Conservation (phyloP, 2,113 vertebrate genomes). For the Syngnathus floridae region DNA sequence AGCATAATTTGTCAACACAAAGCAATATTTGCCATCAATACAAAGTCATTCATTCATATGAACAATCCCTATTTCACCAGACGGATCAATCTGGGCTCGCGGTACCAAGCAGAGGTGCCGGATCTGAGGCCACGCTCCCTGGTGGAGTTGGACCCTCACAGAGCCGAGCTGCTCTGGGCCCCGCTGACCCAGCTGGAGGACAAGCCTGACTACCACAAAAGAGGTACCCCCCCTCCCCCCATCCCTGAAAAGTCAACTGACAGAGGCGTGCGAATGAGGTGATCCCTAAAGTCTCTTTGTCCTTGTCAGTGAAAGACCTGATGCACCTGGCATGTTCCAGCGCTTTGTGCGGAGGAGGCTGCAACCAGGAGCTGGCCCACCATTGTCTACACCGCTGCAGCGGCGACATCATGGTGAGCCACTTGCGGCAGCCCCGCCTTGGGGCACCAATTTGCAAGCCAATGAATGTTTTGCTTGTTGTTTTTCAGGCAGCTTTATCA, state of each 20-base stretch:
- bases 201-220: constrained; percentile 71
- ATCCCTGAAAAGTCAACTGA: not conserved
- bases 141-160: constrained; percentile 78
- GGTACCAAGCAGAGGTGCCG: constrained; percentile 94
- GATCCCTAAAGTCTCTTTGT: not conserved
- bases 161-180: constrained; percentile 85
- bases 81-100: constrained; percentile 90
- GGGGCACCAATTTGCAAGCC: no score
- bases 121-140: constrained; percentile 74
- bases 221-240: constrained; percentile 63
- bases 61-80: constrained; percentile 57
- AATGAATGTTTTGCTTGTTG: constrained; percentile 7
- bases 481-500: constrained; percentile 78
- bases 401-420: constrained; percentile 90
- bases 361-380: constrained; percentile 91
- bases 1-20: no score
- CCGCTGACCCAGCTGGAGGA: constrained; percentile 74
- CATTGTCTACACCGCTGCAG: constrained; percentile 87
- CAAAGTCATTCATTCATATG: no score
- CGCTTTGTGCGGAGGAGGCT: constrained; percentile 86
- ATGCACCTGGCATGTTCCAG: constrained; percentile 93
- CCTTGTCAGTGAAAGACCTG: constrained; percentile 80
- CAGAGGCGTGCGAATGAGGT: not conserved
- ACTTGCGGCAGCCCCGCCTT: not conserved
- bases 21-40: no score